Evolutionary conservation across 2,797 vertebrate genomes (phyloP), one percentile per base, ranked within the genome.

Genomic region (Pseudotriccus pelzelni): DNA sequence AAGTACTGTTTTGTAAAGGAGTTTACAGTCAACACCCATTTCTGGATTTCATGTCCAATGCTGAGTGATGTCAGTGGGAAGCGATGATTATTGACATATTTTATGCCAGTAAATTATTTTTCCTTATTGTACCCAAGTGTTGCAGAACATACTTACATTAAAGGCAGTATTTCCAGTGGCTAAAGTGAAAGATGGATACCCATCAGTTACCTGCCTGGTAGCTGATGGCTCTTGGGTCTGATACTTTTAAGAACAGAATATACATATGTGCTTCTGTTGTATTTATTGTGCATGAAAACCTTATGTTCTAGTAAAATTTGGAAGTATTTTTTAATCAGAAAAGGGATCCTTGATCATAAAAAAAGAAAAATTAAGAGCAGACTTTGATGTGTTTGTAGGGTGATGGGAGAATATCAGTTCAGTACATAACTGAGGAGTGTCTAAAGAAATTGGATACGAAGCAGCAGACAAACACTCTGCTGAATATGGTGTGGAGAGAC

Each of bases 401-500:
- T 67, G 98, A 99, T 90, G 98, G 98, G 70, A 98, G 98, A 87
- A 98, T 99, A 92, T 99, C 99, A 6, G 97, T 99, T 66, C 98
- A 99, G 63, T 98, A 98, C 75, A 98, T 99, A 96, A 99, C 99
- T 4, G 99, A 99, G 92, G 98, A 99, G 94, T 99, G 99, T 84
- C 98, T 99, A 44, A 99, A 98, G 97, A 99, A 99, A 90, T 84
- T 99, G 97, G 99, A 99, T 96, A 99, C 99, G 3, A 99, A 99
- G 94, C 99, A 99, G 88, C 99, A 99, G 97, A 99, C 99, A 9
- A 99, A 99, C 43, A 98, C 99, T 19, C 96, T 99, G 13, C 95
- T 99, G 66, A 99, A 98, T 91, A 98, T 99, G 98, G 99, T 99
- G 59, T 99, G 99, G 99, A 98, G 99, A 94, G 99, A 99, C 94